Percentiles rank a stretch among this genome's conserved stretches.
phyloP scores from a whole-genome alignment of 2,797 vertebrate species.

The Lophotriccus pileatus region DNA sequence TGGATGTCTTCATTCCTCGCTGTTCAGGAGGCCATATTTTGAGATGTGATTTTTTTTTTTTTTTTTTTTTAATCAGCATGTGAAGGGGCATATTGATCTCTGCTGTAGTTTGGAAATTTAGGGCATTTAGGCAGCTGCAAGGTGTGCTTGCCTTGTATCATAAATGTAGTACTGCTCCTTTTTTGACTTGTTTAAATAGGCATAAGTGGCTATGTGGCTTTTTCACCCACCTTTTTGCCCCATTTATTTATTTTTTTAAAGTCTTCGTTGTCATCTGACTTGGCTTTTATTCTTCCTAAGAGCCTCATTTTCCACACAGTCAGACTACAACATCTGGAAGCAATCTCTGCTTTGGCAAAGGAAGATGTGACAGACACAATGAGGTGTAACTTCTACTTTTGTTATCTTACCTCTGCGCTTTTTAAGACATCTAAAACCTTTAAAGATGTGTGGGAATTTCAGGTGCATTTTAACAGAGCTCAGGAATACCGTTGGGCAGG shows the following conservation, averaged over 20 bases:
- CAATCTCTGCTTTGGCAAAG: constrained; percentile 41
- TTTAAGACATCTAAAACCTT: neutral
- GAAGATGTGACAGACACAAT: neutral
- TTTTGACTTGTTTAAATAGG: neutral
- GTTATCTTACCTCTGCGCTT: neutral
- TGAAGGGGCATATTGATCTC: neutral
- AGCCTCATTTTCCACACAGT: constrained; percentile 15
- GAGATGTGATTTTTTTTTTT: neutral
- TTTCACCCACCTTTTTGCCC: rapidly evolving
- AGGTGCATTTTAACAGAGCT: neutral
- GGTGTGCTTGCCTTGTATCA: neutral
- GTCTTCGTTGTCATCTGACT: constrained; percentile 33
- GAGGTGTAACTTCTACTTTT: constrained; percentile 35
- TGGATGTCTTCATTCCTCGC: neutral
- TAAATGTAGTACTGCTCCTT: neutral
- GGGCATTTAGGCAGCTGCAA: neutral
- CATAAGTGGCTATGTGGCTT: neutral
- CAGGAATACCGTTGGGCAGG: neutral
- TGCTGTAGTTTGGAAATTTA: neutral
- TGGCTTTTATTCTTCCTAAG: constrained; percentile 42
- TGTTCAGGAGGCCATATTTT: neutral
- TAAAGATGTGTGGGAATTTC: neutral
- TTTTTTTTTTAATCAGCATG: neutral
- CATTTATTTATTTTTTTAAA: neutral
- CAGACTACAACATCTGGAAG: constrained; percentile 56